Percentiles rank a stretch among this genome's conserved stretches.
These are phyloP conservation scores for Brotula barbata DNA, from an alignment of 2,797 vertebrate species.

Conservation along the genomic window DNA sequence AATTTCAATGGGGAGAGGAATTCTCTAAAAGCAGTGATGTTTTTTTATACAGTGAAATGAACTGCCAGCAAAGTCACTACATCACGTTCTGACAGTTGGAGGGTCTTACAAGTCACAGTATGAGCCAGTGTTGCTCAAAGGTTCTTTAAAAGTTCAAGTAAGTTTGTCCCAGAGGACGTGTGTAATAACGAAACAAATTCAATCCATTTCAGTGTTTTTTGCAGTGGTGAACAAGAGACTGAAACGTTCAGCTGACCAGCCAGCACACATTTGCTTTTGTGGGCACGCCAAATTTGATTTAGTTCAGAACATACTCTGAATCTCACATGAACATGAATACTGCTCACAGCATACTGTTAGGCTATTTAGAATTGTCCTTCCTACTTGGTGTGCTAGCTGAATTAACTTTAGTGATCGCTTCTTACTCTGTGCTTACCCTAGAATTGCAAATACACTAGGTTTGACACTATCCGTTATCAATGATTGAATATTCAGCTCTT, in stretches of 20 bases:
- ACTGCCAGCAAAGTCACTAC: no score
- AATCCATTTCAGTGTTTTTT: neutral
- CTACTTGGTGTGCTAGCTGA: neutral
- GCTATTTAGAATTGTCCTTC: neutral
- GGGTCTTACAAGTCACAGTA: neutral
- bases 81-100: no score
- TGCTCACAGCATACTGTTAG: neutral
- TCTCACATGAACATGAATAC: conserved; percentile 14
- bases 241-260: neutral
- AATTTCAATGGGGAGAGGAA: neutral
- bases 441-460: neutral
- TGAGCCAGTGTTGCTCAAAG: no score
- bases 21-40: no score
- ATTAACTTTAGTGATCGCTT: conserved; percentile 11
- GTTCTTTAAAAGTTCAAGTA: neutral
- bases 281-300: conserved; percentile 3
- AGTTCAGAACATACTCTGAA: conserved; percentile 1
- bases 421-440: no score
- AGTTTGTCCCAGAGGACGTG: neutral
- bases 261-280: conserved; percentile 1
- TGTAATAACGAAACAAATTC: neutral
- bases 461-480: neutral
- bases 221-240: neutral
- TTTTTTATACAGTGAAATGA: conserved; percentile 2
- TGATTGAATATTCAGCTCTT: conserved; percentile 17